Evolutionary conservation across 2,113 vertebrate genomes (phyloP), one percentile per base, ranked within the genome.

Genomic region (Arizona elegans): DNA sequence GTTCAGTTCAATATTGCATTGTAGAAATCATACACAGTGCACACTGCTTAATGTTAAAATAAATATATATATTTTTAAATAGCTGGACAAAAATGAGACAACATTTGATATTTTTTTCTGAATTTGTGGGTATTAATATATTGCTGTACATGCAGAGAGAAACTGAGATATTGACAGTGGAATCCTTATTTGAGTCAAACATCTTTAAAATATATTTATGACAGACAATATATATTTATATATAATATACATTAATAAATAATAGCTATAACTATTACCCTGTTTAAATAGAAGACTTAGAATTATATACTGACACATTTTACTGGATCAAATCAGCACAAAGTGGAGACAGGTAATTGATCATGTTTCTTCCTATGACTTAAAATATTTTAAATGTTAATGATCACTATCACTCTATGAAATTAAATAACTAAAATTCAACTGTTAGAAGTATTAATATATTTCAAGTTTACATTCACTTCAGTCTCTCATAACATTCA

Each of bases 41-140:
- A 97, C 93, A 92, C 97, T 93, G 97, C 96, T 94, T 98, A 96
- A 97, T 98, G 97, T 98, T 98, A 98, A 98, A 98, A 98, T 98
- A 98, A 98, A 98, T 7, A 54, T 96, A 90, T 96, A 93, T 96
- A 98, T 96, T 95, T 98, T 96, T 98, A 96, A 96, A 97, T 93
- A 97, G 94, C 96, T 96, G 94, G 93, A 94, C 95, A 95, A 93
- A 98, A 97, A 95, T 97, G 97, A 97, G 95, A 97, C 95, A 95
- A 56, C 91, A 29, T 95, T 96, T 90, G 21, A 90, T 24, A 55
- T 54, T 87, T 65, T 92, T 94, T 97, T 52, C 93, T 97, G 96
- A 98, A 97, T 97, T 97, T 90, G 90, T 95, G 95, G 96, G 96
- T 90, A 95, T 95, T 96, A 97, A 97, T 98, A 98, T 91, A 97